Conservation (phyloP, 2,113 vertebrate species). For the Coracopsis vasa region DNA sequence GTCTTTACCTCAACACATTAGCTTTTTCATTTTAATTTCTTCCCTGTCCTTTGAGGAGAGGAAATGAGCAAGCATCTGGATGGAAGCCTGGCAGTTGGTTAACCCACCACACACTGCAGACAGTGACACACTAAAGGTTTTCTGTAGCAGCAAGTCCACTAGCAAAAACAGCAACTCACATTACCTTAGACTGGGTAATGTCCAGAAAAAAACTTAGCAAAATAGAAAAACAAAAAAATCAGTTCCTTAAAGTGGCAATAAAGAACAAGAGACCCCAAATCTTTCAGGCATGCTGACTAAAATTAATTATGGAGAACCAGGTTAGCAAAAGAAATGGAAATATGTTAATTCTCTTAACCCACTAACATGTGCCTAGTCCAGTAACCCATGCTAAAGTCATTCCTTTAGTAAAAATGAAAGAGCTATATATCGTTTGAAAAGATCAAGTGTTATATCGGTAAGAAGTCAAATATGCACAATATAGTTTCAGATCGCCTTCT, state of each 20-base stretch:
- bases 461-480: background rate
- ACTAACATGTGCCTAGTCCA: background rate
- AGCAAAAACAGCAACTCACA: background rate
- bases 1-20: background rate
- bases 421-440: background rate
- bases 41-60: too few species aligned
- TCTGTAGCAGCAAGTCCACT: background rate
- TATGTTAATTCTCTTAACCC: background rate
- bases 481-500: background rate
- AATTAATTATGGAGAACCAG: background rate
- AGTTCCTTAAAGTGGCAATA: background rate
- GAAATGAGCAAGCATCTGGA: fast-evolving
- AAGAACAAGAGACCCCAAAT: background rate
- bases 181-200: background rate
- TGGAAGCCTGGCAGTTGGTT: background rate
- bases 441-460: background rate
- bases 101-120: background rate
- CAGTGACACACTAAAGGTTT: background rate
- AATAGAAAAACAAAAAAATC: background rate
- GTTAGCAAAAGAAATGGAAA: background rate
- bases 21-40: background rate
- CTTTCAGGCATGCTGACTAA: background rate
- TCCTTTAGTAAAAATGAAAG: background rate
- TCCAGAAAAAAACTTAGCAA: background rate
- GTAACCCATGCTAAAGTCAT: background rate